Evolutionary conservation across 2,888 invertebrate species (phyloP), one percentile per base, ranked within the genome.

Genomic region (Amphimallon solstitiale): DNA sequence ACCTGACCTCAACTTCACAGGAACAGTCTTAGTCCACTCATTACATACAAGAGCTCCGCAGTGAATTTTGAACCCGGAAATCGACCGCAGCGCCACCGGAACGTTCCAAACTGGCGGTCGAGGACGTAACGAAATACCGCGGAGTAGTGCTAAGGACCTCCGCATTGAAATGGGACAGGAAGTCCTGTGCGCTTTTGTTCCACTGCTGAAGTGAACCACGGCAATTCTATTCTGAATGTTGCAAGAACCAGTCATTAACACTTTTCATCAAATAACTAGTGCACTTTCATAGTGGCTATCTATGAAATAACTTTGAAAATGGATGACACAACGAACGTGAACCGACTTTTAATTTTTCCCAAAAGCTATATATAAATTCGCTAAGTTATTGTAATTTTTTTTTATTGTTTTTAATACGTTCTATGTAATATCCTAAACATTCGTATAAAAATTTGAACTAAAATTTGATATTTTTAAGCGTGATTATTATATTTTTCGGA

Each of bases 221-320:
- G 45, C 43, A 15, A 43, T 59, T 59, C 43, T 51, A 51, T 29
- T 19, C 38, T 29, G 14, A 59, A 34, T 34, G 29, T 43, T 5
- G 43, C 23, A 59, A 59, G 56, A 59, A 59, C 43, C 43, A 29
- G 45, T 56, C 64, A 45, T 64, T 64, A 63, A 64, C 64, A 64
- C 64, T 46, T 46, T 63, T 54, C 63, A 54, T 63, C 19, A 52
- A 54, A 63, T 64, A 37, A 46, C 49, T 40, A 14, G 15, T 56
- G 64, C 64, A 56, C 46, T 64, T 54, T 40, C 0, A 15, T 40
- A 21, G 54, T 54, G n/a, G n/a, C n/a, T n/a, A n/a, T n/a, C n/a
- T n/a, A 14, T n/a, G 43, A 14, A 43, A 23, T 59, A 45, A 59
- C 23, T 56, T 56, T 43, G 14, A 10, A 54, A 29, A 43, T 17